Percentiles rank a stretch among this genome's conserved stretches.
These are phyloP conservation scores for Tiaroga cobitis DNA, from an alignment of 2,797 vertebrate species.

Conservation along the genomic window DNA sequence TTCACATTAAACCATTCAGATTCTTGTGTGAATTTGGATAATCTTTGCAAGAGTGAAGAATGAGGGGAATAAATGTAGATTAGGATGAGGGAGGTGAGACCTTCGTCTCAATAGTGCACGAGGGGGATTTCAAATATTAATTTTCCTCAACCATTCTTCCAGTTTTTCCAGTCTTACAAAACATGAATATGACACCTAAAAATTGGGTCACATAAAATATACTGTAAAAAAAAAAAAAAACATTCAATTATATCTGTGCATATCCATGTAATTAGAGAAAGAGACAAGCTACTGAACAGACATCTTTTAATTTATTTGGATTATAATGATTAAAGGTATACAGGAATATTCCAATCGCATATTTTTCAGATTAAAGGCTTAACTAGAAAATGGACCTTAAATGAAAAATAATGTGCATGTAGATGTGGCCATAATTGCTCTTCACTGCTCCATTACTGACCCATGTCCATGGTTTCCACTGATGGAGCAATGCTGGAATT, in stretches of 20 bases:
- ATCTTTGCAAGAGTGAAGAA: too few relatives aligned
- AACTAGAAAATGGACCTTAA: not conserved
- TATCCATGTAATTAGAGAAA: not conserved
- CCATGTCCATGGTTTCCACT: slow-evolving; percentile 24
- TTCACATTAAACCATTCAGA: too few relatives aligned
- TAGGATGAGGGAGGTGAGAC: too few relatives aligned
- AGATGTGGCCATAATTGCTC: not conserved
- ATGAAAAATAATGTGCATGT: not conserved
- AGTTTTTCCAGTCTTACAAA: not conserved
- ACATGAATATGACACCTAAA: not conserved
- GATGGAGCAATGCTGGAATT: slow-evolving; percentile 30
- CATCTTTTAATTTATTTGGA: not conserved
- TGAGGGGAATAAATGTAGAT: too few relatives aligned
- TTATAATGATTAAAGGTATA: not conserved
- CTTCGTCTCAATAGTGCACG: too few relatives aligned
- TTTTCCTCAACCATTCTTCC: too few relatives aligned
- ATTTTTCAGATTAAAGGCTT: not conserved
- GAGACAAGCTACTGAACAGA: not conserved
- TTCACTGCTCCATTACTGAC: slow-evolving; percentile 1
- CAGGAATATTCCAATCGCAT: not conserved
- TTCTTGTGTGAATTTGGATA: too few relatives aligned
- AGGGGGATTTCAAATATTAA: too few relatives aligned
- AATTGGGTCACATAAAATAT: not conserved
- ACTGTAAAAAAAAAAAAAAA: not conserved
- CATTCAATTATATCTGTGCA: not conserved